Evolutionary conservation across 2,888 invertebrate genomes (phyloP).

Genomic region (Trichacis sp.): DNA sequence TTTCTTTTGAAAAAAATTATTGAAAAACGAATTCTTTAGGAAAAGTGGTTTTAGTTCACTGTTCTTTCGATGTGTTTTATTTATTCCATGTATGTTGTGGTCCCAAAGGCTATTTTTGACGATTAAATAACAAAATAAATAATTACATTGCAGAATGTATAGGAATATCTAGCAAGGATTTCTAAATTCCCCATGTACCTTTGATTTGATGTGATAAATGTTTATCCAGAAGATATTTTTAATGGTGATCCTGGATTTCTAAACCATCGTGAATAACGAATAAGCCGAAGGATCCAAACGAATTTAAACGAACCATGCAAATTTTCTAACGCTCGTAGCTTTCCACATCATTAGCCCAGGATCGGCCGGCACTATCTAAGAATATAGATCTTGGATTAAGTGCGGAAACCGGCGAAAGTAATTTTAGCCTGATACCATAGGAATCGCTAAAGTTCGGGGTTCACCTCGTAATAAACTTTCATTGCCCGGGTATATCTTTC

Average conservation of each 20-base stretch:
- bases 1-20: no score
- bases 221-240: no score
- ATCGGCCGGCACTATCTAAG: slow-evolving; percentile 43
- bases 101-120: no score
- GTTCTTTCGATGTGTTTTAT: no score
- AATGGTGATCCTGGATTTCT: slow-evolving; percentile 16
- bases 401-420: slow-evolving; percentile 41
- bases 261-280: slow-evolving; percentile 29
- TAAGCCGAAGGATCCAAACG: slow-evolving; percentile 33
- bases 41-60: no score
- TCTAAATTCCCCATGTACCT: no score
- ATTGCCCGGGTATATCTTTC: slow-evolving; percentile 11
- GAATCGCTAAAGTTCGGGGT: slow-evolving; percentile 26
- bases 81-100: no score
- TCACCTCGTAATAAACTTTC: slow-evolving; percentile 27
- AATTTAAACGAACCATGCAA: slow-evolving; percentile 45
- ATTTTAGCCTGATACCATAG: slow-evolving; percentile 38
- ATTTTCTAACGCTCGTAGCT: slow-evolving; percentile 44
- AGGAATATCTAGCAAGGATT: no score
- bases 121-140: no score
- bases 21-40: no score
- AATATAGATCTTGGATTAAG: slow-evolving; percentile 42
- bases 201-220: no score
- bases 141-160: no score
- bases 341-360: slow-evolving; percentile 45